phyloP scores from a whole-genome alignment of 2,888 invertebrate species.

The Galerucella nymphaeae region DNA sequence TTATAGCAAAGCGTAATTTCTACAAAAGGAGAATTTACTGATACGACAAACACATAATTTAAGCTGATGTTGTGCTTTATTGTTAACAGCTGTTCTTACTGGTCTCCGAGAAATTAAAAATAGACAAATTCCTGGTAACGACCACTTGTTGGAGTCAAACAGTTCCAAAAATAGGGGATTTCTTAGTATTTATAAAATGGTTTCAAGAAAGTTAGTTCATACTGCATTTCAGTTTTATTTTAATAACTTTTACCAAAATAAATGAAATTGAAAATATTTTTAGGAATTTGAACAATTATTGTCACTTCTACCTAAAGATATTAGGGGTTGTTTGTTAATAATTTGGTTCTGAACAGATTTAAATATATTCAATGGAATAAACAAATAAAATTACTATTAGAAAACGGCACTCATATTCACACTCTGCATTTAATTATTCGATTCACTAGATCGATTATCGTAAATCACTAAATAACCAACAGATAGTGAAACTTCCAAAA shows the following conservation, averaged over 20 bases:
- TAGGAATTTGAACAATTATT: no score
- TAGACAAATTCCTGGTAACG: conserved; percentile 14
- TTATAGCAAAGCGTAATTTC: not conserved
- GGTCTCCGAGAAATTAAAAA: conserved; percentile 13
- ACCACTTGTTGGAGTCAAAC: conserved; percentile 15
- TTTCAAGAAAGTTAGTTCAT: conserved; percentile 1
- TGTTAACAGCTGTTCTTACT: conserved; percentile 10
- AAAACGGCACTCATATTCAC: no score
- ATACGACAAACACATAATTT: conserved; percentile 1
- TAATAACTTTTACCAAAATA: not conserved
- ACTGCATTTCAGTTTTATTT: not conserved
- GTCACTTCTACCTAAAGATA: no score
- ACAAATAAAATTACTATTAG: no score
- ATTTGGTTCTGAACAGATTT: no score
- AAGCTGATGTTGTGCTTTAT: conserved; percentile 5
- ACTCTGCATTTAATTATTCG: no score
- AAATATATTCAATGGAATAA: no score
- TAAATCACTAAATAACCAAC: no score
- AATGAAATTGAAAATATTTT: no score
- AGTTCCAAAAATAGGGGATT: conserved; percentile 21
- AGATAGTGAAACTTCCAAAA: no score
- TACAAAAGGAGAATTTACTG: conserved; percentile 2
- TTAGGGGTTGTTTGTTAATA: no score
- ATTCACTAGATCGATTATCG: no score
- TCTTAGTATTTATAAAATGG: conserved; percentile 15